Evolutionary conservation across 2,113 vertebrate genomes (phyloP).

Genomic region (Galbula dea): DNA sequence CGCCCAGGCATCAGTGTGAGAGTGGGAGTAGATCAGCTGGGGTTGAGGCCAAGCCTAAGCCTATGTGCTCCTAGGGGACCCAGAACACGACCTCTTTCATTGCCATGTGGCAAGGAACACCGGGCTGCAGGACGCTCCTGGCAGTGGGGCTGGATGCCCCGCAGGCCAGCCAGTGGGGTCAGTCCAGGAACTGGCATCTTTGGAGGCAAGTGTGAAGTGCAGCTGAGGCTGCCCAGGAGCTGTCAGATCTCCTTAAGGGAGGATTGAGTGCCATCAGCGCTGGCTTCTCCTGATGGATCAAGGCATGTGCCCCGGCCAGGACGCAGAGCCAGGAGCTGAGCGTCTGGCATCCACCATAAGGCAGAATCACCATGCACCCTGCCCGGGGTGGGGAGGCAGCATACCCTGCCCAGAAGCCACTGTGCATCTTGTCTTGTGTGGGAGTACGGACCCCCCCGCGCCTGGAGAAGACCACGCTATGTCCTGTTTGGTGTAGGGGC

Average conservation of each 20-base stretch:
- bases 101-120: accelerated
- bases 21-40: accelerated
- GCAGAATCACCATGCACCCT: background rate
- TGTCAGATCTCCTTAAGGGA: constrained; percentile 5
- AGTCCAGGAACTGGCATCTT: background rate
- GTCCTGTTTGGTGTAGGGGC: background rate
- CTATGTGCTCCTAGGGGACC: background rate
- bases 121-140: background rate
- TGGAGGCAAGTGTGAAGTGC: background rate
- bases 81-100: background rate
- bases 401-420: background rate
- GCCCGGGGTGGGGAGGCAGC: too few relatives aligned
- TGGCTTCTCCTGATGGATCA: background rate
- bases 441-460: background rate
- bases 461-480: background rate
- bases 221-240: background rate
- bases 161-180: background rate
- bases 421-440: background rate
- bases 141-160: background rate
- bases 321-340: background rate
- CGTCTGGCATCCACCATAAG: accelerated
- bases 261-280: background rate
- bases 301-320: background rate
- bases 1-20: background rate
- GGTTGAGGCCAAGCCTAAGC: background rate